A percentile compares a stretch with the other conserved stretches of the same genome.
Evolutionary conservation across 1,140 invertebrate genomes (phyloP).

Genomic region (Anastatus disparis): DNA sequence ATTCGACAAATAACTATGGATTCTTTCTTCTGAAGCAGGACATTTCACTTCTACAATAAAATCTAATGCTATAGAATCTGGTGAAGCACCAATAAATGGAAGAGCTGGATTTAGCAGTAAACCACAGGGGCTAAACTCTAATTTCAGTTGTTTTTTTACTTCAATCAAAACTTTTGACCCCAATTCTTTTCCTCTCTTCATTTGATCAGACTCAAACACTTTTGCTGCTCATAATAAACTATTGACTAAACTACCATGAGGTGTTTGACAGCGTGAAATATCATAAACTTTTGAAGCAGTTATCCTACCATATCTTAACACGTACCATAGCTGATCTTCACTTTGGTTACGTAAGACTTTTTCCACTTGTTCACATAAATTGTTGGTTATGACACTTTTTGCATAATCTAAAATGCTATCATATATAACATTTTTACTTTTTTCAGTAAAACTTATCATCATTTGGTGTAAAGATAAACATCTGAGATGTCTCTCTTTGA

Average conservation of each 20-base stretch:
- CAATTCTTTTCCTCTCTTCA: slow-evolving; percentile 58
- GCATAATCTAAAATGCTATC: slow-evolving; percentile 30
- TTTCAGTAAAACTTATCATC: slow-evolving; percentile 39
- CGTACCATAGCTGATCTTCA: slow-evolving; percentile 46
- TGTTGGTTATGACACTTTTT: no score
- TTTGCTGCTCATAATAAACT: slow-evolving; percentile 47
- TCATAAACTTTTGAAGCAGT: slow-evolving; percentile 58
- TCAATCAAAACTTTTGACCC: slow-evolving; percentile 56
- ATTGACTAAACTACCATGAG: slow-evolving; percentile 43
- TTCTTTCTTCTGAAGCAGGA: no score
- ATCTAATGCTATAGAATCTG: no score
- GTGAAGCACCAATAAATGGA: no score
- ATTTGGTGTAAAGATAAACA: no score
- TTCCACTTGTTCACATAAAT: no score
- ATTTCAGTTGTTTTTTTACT: slow-evolving; percentile 43
- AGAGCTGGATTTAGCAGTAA: no score
- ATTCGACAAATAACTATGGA: slow-evolving; percentile 64
- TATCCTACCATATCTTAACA: slow-evolving; percentile 52
- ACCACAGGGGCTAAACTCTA: no score
- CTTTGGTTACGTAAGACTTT: no score
- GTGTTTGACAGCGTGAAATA: slow-evolving; percentile 50
- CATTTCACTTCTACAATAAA: no score
- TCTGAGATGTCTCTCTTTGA: background rate
- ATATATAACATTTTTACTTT: no score
- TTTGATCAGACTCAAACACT: background rate